phyloP scores from a whole-genome alignment of 2,888 invertebrate species.

The Autographa gamma region DNA sequence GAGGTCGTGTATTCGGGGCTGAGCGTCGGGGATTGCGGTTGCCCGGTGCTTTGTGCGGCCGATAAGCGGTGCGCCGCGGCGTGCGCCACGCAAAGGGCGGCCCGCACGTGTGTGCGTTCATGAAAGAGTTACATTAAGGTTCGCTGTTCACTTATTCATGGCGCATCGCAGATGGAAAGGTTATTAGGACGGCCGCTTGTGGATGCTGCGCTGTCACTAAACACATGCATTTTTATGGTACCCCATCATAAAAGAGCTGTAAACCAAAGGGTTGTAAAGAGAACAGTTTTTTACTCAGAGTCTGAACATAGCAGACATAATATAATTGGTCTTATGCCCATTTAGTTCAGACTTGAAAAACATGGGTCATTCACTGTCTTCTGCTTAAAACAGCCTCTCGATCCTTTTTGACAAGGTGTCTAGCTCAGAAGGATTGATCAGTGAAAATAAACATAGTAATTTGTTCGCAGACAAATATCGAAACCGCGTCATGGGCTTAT shows the following conservation, averaged over 20 bases:
- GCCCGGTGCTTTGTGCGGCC: constrained; percentile 74
- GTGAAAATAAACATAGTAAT: too few species aligned
- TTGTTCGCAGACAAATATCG: too few species aligned
- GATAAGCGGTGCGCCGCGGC: constrained; percentile 64
- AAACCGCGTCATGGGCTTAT: too few species aligned
- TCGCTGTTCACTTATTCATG: constrained; percentile 81
- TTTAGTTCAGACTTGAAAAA: too few species aligned
- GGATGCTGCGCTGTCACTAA: neutral
- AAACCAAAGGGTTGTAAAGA: neutral
- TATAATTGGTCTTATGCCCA: too few species aligned
- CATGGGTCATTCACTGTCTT: too few species aligned
- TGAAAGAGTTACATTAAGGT: constrained; percentile 80
- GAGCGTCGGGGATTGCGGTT: constrained; percentile 72
- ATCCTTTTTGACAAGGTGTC: too few species aligned
- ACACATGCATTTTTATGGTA: constrained; percentile 6
- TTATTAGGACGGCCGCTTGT: constrained; percentile 63
- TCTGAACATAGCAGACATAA: too few species aligned
- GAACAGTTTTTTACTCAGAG: neutral
- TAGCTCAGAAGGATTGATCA: too few species aligned
- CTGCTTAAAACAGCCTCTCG: too few species aligned
- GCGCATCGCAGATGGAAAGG: constrained; percentile 62
- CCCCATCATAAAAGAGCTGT: neutral
- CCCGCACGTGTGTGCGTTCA: constrained; percentile 69
- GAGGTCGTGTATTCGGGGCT: constrained; percentile 84
- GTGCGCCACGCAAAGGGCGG: constrained; percentile 72